Evolutionary conservation across 2,797 vertebrate genomes (phyloP).

Genomic region (Zalophus californianus): DNA sequence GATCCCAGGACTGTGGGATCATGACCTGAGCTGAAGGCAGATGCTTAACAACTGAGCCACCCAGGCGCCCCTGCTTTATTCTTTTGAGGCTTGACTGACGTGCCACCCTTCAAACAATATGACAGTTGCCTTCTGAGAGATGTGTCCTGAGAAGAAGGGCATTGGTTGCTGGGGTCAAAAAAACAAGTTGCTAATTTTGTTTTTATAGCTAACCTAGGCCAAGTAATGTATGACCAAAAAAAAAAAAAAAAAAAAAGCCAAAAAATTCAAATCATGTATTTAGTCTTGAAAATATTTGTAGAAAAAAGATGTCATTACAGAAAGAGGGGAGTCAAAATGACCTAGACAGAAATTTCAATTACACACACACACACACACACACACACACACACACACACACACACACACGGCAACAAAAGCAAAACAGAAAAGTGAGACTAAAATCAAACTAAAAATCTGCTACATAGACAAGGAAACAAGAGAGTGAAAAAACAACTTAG

Average conservation of each 20-base stretch:
- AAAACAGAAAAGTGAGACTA: background rate
- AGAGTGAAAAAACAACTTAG: background rate
- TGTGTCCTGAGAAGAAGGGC: background rate
- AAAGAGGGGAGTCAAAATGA: background rate
- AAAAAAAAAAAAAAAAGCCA: background rate
- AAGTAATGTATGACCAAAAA: background rate
- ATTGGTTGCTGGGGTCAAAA: background rate
- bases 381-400: background rate
- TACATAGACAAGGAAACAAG: background rate
- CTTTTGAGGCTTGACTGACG: conserved; percentile 30
- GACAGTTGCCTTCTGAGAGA: background rate
- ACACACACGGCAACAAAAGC: background rate
- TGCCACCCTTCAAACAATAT: background rate
- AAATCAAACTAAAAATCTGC: background rate
- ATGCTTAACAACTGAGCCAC: too few relatives aligned
- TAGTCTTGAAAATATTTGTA: conserved; percentile 41
- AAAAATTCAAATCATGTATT: conserved; percentile 12
- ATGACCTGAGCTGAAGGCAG: too few relatives aligned
- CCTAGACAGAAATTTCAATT: conserved; percentile 26
- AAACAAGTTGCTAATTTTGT: conserved; percentile 43
- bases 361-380: background rate
- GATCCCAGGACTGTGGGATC: too few relatives aligned
- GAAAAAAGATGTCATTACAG: background rate
- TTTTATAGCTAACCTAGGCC: background rate
- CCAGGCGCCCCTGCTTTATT: background rate